Evolutionary conservation across 1,140 invertebrate species (phyloP), one percentile per base, ranked within the genome.

Genomic region (Ceratosolen fusciceps): DNA sequence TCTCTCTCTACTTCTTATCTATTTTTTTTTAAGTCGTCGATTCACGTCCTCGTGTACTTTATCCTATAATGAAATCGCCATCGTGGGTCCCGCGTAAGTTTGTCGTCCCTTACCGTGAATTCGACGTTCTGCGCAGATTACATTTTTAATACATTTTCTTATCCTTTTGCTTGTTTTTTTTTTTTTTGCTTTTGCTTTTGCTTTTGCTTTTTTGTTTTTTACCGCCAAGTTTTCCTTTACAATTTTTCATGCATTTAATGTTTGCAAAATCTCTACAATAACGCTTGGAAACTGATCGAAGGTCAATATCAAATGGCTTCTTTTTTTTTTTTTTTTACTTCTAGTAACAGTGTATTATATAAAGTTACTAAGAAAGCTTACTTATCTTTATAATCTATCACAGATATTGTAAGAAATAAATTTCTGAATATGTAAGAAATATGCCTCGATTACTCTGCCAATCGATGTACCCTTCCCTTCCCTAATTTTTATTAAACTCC

Each of bases 21-120:
- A n/a, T n/a, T n/a, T n/a, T n/a, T n/a, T n/a, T n/a, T n/a, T 16
- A 58, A 54, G 43, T 65, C 65, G 47, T 75, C 21, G 19, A 54
- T 31, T 60, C 70, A 39, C 71, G 37, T n/a, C 52, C 67, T 52
- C 70, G 37, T 74, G 67, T 81, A 77, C 31, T 54, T n/a, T 81
- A 79, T 65, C 56, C 68, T 72, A 79, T 8, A 73, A 26, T 79
- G 43, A 31, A 79, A 79, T 79, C 56, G 70, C 73, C 70, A 65
- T 65, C n/a, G 26, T 52, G 77, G 70, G 77, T 78, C 76, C 76
- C 77, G 67, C 77, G 29, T 52, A 79, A 68, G 49, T 79, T 79
- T 73, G 56, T 79, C 47, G 19, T 74, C 43, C 49, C 74, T 67
- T 37, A 68, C 34, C 74, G 54, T 79, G 68, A 79, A 79, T 79